Percentiles rank a stretch among this genome's conserved stretches.
phyloP scores from a whole-genome alignment of 2,113 vertebrate genomes.

The Tichodroma muraria region DNA sequence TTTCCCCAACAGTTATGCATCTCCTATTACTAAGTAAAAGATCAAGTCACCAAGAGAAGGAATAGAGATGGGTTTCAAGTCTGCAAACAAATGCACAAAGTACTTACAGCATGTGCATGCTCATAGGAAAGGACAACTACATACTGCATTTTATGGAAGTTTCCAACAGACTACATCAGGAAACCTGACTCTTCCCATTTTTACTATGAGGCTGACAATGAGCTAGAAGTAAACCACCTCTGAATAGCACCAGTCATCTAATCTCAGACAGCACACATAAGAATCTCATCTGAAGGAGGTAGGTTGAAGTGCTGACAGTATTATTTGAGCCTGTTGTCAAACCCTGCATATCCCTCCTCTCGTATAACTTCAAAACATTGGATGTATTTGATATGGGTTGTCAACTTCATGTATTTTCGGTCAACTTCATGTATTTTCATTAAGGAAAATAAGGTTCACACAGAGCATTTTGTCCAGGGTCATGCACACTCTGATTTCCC shows the following conservation, averaged over 20 bases:
- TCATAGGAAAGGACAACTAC: neutral
- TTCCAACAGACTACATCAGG: neutral
- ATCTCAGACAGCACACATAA: neutral
- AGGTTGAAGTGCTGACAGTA: neutral
- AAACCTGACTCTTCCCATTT: neutral
- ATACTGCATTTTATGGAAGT: neutral
- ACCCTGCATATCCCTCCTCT: neutral
- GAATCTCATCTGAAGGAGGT: neutral
- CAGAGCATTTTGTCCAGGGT: neutral
- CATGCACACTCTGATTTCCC: neutral
- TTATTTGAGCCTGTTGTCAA: neutral
- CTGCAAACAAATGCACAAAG: neutral
- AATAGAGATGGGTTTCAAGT: neutral
- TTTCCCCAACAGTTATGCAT: neutral
- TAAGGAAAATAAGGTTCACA: neutral
- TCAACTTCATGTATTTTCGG: neutral
- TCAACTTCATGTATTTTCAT: neutral
- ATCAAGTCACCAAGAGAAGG: neutral
- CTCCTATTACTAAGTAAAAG: neutral
- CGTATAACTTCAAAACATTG: neutral
- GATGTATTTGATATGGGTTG: neutral
- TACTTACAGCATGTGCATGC: neutral
- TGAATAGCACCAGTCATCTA: neutral
- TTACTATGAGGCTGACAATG: neutral
- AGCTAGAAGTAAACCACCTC: neutral